Percentiles rank a stretch among this genome's conserved stretches.
These are phyloP conservation scores for Oenanthe melanoleuca DNA, from an alignment of 2,113 vertebrate genomes.

Conservation along the genomic window DNA sequence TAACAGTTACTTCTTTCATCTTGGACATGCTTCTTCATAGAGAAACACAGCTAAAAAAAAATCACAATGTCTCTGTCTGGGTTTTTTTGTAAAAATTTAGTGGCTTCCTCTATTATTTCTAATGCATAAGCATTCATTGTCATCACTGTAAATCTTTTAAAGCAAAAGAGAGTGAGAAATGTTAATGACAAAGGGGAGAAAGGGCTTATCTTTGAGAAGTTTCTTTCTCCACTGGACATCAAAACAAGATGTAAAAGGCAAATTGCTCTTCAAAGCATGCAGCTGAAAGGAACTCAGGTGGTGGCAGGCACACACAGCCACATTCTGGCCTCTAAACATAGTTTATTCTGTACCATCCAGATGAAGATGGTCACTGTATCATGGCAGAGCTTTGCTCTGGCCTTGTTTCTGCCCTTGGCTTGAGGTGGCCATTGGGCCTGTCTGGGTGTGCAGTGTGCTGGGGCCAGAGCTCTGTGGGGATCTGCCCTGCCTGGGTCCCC, in stretches of 20 bases:
- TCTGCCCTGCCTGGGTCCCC: neutral
- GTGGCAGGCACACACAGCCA: neutral
- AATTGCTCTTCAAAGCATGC: neutral
- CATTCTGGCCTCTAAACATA: neutral
- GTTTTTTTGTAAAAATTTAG: neutral
- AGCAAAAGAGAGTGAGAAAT: neutral
- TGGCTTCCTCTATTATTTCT: neutral
- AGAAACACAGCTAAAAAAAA: neutral
- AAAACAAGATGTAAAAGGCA: neutral
- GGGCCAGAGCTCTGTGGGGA: neutral
- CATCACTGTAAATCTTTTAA: neutral
- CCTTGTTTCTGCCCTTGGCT: neutral
- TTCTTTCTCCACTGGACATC: neutral
- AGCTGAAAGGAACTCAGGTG: neutral
- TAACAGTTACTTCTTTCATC: slow-evolving; percentile 24
- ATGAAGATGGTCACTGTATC: neutral
- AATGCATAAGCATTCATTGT: neutral
- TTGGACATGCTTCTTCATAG: neutral
- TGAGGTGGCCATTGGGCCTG: neutral
- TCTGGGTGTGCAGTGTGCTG: rapidly evolving
- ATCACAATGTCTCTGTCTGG: neutral
- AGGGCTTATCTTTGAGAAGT: neutral
- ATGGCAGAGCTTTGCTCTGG: neutral
- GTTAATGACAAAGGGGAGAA: neutral
- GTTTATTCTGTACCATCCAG: neutral